These are phyloP conservation scores for Dorcus hopei DNA, from an alignment of 2,888 invertebrate species.

Conservation along the genomic window DNA sequence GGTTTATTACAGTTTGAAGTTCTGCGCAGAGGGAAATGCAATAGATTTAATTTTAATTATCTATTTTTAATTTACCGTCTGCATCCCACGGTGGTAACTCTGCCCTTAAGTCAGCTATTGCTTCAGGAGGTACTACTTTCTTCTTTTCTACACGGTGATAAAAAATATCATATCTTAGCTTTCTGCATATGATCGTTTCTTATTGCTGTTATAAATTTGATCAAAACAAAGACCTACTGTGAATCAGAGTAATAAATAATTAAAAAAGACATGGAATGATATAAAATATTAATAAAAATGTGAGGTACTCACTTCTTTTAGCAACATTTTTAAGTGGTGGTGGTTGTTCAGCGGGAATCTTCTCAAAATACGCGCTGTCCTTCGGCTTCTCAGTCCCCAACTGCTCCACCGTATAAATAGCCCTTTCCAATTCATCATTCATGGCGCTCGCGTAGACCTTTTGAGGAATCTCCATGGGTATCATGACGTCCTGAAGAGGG, in stretches of 20 bases:
- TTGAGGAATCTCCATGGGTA: slow-evolving; percentile 34
- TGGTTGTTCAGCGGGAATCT: neutral
- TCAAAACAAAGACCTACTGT: too few species aligned
- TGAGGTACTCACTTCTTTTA: neutral
- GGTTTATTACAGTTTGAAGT: slow-evolving; percentile 4
- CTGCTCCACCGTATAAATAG: slow-evolving; percentile 24
- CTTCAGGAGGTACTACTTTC: slow-evolving; percentile 9
- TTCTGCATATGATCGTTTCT: too few species aligned
- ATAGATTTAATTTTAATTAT: neutral
- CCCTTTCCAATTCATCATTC: slow-evolving; percentile 31
- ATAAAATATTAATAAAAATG: too few species aligned
- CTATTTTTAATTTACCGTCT: slow-evolving; percentile 14
- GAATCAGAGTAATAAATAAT: too few species aligned
- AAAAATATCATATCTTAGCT: too few species aligned
- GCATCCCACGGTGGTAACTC: slow-evolving; percentile 37
- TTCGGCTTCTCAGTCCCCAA: slow-evolving; percentile 10
- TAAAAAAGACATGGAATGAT: too few species aligned
- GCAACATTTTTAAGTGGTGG: slow-evolving; percentile 2
- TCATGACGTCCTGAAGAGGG: slow-evolving; percentile 43
- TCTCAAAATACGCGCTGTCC: neutral
- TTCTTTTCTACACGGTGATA: slow-evolving; percentile 1
- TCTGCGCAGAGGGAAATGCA: neutral
- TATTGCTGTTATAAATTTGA: too few species aligned
- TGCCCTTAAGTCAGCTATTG: slow-evolving; percentile 15
- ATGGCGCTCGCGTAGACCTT: slow-evolving; percentile 28